Percentiles rank a stretch among this genome's conserved stretches.
phyloP scores from a whole-genome alignment of 1,140 invertebrate genomes.

The Scaptodrosophila lebanonensis region DNA sequence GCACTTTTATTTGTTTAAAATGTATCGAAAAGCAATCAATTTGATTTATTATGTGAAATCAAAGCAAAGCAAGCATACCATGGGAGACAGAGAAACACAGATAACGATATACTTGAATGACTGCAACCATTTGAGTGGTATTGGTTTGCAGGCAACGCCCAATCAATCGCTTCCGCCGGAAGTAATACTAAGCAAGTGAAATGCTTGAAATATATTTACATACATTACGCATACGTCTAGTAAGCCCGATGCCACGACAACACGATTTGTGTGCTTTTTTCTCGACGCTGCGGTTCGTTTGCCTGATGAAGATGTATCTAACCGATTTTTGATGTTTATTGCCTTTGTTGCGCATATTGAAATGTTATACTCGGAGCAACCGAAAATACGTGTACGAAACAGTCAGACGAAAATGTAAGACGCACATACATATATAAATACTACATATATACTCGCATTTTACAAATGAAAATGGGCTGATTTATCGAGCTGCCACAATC shows the following conservation, averaged over 20 bases:
- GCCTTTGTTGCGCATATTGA: slow-evolving; percentile 54
- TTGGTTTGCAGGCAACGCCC: slow-evolving; percentile 38
- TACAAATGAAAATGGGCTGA: slow-evolving; percentile 15
- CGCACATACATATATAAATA: no score
- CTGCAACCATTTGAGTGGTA: no score
- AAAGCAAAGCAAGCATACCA: slow-evolving; percentile 16
- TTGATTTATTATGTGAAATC: slow-evolving; percentile 68
- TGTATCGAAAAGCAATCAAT: slow-evolving; percentile 66
- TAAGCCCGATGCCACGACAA: slow-evolving; percentile 34
- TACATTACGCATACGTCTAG: slow-evolving; percentile 72
- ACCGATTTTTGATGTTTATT: slow-evolving; percentile 74
- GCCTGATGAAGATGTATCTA: slow-evolving; percentile 72
- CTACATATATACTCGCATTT: no score
- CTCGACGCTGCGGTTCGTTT: slow-evolving; percentile 17
- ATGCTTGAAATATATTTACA: slow-evolving; percentile 74
- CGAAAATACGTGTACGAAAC: background rate
- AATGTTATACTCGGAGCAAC: slow-evolving; percentile 35
- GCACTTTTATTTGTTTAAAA: slow-evolving; percentile 63
- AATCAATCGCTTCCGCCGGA: slow-evolving; percentile 72
- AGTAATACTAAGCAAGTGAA: slow-evolving; percentile 70
- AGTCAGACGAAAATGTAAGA: background rate
- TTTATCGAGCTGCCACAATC: slow-evolving; percentile 37
- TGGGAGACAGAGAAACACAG: slow-evolving; percentile 18
- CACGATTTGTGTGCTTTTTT: slow-evolving; percentile 5
- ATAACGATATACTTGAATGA: no score